These are phyloP conservation scores for Limnephilus rhombicus DNA, from an alignment of 2,888 invertebrate species.

Conservation along the genomic window DNA sequence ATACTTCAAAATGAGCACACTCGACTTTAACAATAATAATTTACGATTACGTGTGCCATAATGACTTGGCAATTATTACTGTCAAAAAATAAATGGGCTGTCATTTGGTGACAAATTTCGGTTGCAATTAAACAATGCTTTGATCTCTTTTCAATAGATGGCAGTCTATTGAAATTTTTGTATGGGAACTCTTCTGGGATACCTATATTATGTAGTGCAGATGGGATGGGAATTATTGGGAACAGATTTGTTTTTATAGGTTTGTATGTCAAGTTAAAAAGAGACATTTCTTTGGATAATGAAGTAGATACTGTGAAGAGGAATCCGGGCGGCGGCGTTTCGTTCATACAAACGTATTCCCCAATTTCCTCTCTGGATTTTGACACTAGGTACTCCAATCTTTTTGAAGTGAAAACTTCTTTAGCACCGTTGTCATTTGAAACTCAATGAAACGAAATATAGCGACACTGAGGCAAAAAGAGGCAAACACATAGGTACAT, in stretches of 20 bases:
- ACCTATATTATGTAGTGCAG: not conserved
- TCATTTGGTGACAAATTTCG: not conserved
- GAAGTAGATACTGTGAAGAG: too few species aligned
- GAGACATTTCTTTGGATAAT: too few species aligned
- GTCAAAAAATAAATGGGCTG: not conserved
- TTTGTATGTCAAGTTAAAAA: too few species aligned
- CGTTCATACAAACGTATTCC: too few species aligned
- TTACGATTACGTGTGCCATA: not conserved
- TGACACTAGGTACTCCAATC: too few species aligned
- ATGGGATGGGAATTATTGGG: not conserved
- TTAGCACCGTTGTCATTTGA: too few species aligned
- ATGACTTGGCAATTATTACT: not conserved
- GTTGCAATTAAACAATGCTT: not conserved
- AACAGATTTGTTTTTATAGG: not conserved
- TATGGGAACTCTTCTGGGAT: not conserved
- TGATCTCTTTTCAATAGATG: not conserved
- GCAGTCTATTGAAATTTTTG: not conserved
- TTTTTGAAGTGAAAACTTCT: too few species aligned
- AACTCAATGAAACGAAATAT: too few species aligned
- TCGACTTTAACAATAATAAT: not conserved
- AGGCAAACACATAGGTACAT: too few species aligned
- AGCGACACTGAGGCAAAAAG: too few species aligned
- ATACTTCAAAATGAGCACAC: not conserved
- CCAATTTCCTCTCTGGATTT: too few species aligned
- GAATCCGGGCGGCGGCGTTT: too few species aligned